Base-by-base conservation (phyloP, 1,140 invertebrate species). In the Cardiocondyla obscurior region DNA sequence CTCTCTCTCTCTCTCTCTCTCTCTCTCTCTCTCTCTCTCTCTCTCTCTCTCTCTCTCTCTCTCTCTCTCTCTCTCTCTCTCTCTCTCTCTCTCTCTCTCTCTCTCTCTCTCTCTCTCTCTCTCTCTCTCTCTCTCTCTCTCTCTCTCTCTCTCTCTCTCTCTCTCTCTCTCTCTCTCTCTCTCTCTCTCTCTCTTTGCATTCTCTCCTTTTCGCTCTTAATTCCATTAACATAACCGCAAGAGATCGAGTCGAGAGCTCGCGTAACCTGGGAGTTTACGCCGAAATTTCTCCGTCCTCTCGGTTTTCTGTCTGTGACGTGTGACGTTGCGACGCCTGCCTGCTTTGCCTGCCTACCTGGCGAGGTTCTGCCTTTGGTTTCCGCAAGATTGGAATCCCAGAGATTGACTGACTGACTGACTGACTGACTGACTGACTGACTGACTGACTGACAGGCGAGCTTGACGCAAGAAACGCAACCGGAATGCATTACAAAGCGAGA, bases 251-350 rank as follows among this genome's bases (percentile, higher is more conserved):
- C 58, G 30, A 62, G 58, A 62, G 19, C 58, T 81, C 65, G n/a
- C 65, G 77, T 57, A 65, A 77, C 67, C 22, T 28, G 14, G 19
- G 30, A 81, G 77, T 79, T 79, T 73, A 73, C 74, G 44, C 67
- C 77, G 53, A 81, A 79, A 81, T 81, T 81, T 73, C 77, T 36
- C 73, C 65, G 36, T 53, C 33, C 51, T 58, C 77, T 81, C 69
- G 65, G 51, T 73, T 81, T 81, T 81, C 77, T 81, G 77, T 69
- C 39, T 46, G 64, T 81, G 77, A 81, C 77, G 67, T 81, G 67
- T 81, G 67, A 81, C 67, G 53, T 81, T 67, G 51, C 65, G 77
- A 81, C 77, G 77, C 65, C 65, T 81, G 49, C 65, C 49, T 51
- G 36, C 70, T 22, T n/a, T 76, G 36, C 51, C 14, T 77, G 30